Conservation (phyloP, 92 coral and sea anemone genomes). For the Anthopleura xanthogrammica region DNA sequence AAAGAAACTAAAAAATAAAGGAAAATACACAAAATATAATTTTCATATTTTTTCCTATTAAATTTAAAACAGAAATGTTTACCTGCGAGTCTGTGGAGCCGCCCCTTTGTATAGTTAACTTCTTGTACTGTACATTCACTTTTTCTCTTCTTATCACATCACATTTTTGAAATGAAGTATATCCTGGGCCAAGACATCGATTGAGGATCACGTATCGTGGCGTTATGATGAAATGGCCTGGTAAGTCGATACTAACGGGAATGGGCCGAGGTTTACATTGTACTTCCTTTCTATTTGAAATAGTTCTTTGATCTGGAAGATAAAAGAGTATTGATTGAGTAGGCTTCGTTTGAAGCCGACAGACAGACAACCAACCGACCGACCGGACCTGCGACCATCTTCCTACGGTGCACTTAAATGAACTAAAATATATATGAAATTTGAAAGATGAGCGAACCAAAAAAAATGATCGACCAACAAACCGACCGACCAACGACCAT, state of each 20-base stretch:
- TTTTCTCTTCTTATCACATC: neutral
- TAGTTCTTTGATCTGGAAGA: neutral
- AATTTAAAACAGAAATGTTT: too few relatives aligned
- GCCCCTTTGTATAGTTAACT: neutral
- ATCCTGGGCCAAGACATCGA: slow-evolving; percentile 1
- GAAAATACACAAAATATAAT: too few relatives aligned
- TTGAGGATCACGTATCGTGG: neutral
- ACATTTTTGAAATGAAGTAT: neutral
- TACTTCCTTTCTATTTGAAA: neutral
- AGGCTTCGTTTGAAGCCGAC: neutral
- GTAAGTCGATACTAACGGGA: neutral
- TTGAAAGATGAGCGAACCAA: neutral
- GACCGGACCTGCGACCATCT: neutral
- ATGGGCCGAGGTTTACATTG: neutral
- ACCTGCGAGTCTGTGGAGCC: too few relatives aligned
- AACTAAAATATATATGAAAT: too few relatives aligned
- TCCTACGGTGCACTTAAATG: neutral
- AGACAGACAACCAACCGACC: neutral
- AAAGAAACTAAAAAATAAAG: too few relatives aligned
- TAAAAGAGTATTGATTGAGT: neutral
- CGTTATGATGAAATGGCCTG: neutral
- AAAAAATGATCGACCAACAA: neutral
- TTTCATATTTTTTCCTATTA: too few relatives aligned
- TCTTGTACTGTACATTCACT: neutral
- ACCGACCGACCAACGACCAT: too few relatives aligned